Conservation (phyloP, 2,797 vertebrate species). For the Spondyliosoma cantharus region DNA sequence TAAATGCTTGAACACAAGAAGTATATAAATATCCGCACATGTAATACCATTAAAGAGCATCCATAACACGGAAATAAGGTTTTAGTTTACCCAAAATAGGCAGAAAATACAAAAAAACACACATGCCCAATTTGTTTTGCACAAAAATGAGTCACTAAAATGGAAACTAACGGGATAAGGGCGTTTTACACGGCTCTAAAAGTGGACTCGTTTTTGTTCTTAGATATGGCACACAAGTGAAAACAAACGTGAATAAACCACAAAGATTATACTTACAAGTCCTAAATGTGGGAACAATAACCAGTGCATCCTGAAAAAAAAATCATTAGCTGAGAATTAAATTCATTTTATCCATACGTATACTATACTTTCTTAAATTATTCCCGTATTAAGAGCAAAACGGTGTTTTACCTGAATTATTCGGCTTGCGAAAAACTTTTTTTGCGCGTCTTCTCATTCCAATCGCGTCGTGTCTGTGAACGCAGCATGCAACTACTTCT, state of each 20-base stretch:
- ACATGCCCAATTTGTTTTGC: background rate
- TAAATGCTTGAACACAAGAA: background rate
- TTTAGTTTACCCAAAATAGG: too few species aligned
- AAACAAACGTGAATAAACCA: background rate
- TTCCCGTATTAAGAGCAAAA: background rate
- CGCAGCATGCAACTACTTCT: conserved; percentile 48
- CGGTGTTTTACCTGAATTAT: conserved; percentile 52
- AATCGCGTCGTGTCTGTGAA: conserved; percentile 47
- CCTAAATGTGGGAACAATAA: conserved; percentile 50
- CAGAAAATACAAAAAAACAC: too few species aligned
- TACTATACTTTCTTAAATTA: background rate
- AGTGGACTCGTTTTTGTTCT: background rate
- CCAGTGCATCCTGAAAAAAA: conserved; percentile 78
- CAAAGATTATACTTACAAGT: conserved; percentile 69
- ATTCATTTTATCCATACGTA: too few species aligned
- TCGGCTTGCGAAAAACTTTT: conserved; percentile 36
- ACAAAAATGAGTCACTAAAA: background rate
- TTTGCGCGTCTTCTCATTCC: conserved; percentile 62
- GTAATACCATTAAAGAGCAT: background rate
- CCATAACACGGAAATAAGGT: background rate
- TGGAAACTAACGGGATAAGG: background rate
- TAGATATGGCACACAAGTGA: too few species aligned
- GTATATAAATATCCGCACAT: background rate
- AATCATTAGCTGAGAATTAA: conserved; percentile 7
- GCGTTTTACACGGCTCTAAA: conserved; percentile 2